phyloP scores from a whole-genome alignment of 2,888 invertebrate species.

The Lasioglossum marginatum region DNA sequence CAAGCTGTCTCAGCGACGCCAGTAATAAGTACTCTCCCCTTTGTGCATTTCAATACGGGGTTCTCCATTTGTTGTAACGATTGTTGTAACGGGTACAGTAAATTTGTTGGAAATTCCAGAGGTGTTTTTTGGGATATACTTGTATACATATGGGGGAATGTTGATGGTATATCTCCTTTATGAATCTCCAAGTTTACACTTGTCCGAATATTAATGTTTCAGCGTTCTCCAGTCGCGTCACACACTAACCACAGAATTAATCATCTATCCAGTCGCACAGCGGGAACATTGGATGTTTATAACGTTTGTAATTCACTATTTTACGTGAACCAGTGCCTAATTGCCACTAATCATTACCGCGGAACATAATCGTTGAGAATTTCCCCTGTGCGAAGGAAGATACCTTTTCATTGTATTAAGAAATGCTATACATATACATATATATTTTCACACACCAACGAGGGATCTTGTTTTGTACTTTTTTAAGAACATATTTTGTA shows the following conservation, averaged over 20 bases:
- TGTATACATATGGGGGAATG: constrained; percentile 45
- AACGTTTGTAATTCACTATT: neutral
- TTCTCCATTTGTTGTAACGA: constrained; percentile 64
- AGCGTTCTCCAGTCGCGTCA: constrained; percentile 54
- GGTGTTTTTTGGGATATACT: constrained; percentile 41
- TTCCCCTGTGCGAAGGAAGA: constrained; percentile 56
- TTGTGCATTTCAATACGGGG: constrained; percentile 53
- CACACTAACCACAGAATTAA: constrained; percentile 63
- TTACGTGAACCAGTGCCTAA: constrained; percentile 22
- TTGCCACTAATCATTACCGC: neutral
- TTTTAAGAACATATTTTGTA: constrained; percentile 81
- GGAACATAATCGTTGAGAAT: constrained; percentile 21
- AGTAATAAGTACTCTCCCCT: constrained; percentile 32
- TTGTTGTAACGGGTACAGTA: constrained; percentile 62
- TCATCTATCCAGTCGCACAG: constrained; percentile 49
- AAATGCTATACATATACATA: constrained; percentile 56
- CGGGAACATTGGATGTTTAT: constrained; percentile 40
- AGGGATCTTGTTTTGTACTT: constrained; percentile 81
- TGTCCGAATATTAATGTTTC: constrained; percentile 49
- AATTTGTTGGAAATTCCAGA: constrained; percentile 58
- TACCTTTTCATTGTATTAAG: constrained; percentile 61
- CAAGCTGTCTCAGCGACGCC: constrained; percentile 43
- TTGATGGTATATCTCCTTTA: constrained; percentile 48
- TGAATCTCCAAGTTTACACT: constrained; percentile 44
- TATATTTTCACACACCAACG: constrained; percentile 77